Evolutionary conservation across 2,113 vertebrate species (phyloP).

Genomic region (Ochotona curzoniae): DNA sequence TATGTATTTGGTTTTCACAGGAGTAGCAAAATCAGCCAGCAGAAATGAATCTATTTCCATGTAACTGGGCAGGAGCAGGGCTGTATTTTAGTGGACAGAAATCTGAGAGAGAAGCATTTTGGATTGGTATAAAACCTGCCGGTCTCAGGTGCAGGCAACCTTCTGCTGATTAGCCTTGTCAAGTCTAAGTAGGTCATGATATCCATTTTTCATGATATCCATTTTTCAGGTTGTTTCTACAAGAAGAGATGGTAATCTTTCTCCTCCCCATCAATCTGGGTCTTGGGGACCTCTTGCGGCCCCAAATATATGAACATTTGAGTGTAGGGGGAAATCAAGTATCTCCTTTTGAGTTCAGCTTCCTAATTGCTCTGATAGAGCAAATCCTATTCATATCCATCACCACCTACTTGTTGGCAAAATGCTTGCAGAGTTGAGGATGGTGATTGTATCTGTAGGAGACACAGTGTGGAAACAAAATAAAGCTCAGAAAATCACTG

Average conservation of each 20-base stretch:
- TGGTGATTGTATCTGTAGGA: neutral
- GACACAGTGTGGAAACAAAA: neutral
- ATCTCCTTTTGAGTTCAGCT: neutral
- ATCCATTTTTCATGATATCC: neutral
- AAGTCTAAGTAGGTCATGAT: neutral
- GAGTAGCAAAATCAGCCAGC: neutral
- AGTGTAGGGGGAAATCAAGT: neutral
- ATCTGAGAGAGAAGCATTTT: neutral
- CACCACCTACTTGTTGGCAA: neutral
- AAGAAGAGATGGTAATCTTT: neutral
- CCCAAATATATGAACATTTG: neutral
- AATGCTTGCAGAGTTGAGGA: neutral
- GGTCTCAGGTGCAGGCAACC: neutral
- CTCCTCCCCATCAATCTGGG: neutral
- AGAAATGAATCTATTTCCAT: conserved; percentile 12
- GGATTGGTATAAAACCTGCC: neutral
- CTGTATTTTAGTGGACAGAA: neutral
- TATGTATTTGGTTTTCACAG: conserved; percentile 15
- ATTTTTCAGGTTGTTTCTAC: neutral
- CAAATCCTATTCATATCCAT: neutral
- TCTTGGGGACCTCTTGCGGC: neutral
- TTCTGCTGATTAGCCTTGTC: neutral
- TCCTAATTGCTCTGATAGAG: neutral
- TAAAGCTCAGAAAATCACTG: neutral
- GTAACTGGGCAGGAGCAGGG: neutral